These are phyloP conservation scores for Ethmia dodecea DNA, from an alignment of 2,888 invertebrate genomes.

Conservation along the genomic window DNA sequence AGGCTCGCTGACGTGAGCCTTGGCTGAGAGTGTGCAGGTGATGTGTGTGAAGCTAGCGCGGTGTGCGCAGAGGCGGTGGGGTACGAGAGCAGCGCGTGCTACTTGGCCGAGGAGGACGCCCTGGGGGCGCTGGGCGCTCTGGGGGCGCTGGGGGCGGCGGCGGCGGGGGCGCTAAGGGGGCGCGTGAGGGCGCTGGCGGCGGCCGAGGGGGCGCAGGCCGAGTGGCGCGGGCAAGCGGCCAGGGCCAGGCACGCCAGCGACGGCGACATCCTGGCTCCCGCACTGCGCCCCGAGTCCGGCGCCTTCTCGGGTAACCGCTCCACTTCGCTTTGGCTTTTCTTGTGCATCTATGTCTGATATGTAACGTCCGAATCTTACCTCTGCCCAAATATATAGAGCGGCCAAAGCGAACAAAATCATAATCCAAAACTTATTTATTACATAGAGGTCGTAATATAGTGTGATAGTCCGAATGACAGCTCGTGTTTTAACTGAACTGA, in stretches of 20 bases:
- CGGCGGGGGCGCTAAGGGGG: constrained; percentile 7
- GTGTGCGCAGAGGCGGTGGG: constrained; percentile 47
- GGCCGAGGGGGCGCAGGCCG: constrained; percentile 14
- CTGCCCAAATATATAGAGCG: no score
- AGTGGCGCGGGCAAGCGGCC: constrained; percentile 11
- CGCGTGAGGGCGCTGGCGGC: constrained; percentile 13
- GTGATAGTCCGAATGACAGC: no score
- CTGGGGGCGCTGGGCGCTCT: constrained; percentile 33
- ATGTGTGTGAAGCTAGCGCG: no score
- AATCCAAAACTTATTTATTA: no score
- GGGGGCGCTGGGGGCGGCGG: constrained; percentile 15
- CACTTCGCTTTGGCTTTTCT: no score
- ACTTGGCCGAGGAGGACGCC: constrained; percentile 32
- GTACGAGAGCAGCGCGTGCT: constrained; percentile 51
- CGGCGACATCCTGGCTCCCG: constrained; percentile 60
- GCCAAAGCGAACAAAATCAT: no score
- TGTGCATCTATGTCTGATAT: no score
- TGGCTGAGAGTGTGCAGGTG: background rate
- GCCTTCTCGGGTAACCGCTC: constrained; percentile 69
- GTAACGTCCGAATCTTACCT: no score
- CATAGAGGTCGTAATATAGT: no score
- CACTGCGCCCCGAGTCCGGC: constrained; percentile 56
- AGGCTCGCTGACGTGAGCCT: background rate
- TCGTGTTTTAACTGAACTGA: no score
- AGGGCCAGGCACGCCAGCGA: constrained; percentile 58